Conservation (phyloP, 2,113 vertebrate species). For the Platycercus adscitus region DNA sequence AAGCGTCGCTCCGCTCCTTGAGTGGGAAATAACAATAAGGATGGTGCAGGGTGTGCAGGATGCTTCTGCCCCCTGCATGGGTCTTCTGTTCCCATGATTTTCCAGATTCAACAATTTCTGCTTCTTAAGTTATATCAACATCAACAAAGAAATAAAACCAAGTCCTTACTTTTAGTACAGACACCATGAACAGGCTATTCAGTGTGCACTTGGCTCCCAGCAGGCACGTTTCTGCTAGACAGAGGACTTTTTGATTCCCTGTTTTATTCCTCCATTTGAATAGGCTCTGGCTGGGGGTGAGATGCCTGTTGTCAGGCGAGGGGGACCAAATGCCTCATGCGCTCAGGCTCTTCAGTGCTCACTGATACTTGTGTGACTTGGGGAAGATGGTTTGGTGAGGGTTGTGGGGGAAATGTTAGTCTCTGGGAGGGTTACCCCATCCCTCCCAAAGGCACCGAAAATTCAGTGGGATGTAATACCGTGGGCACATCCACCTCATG, state of each 20-base stretch:
- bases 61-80: rapidly evolving
- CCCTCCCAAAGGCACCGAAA: rapidly evolving
- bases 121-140: conserved; percentile 21
- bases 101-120: background rate
- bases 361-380: rapidly evolving
- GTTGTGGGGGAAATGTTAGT: background rate
- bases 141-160: conserved; percentile 53
- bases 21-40: conserved; percentile 12
- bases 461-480: background rate
- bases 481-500: rapidly evolving
- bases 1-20: background rate
- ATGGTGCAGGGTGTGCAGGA: rapidly evolving
- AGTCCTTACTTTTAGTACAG: conserved; percentile 53
- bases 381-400: background rate
- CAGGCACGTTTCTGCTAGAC: background rate
- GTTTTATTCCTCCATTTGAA: background rate
- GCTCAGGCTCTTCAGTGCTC: background rate
- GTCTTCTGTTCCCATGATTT: background rate
- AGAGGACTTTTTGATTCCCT: conserved; percentile 10
- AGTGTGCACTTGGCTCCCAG: background rate
- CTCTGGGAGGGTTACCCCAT: rapidly evolving
- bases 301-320: background rate
- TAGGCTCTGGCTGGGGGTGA: background rate
- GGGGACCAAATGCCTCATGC: background rate
- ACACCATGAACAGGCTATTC: conserved; percentile 22